A percentile compares a stretch with the other conserved stretches of the same genome.
Evolutionary conservation across 1,140 invertebrate species (phyloP).

Genomic region (Drosophila malerkotliana): DNA sequence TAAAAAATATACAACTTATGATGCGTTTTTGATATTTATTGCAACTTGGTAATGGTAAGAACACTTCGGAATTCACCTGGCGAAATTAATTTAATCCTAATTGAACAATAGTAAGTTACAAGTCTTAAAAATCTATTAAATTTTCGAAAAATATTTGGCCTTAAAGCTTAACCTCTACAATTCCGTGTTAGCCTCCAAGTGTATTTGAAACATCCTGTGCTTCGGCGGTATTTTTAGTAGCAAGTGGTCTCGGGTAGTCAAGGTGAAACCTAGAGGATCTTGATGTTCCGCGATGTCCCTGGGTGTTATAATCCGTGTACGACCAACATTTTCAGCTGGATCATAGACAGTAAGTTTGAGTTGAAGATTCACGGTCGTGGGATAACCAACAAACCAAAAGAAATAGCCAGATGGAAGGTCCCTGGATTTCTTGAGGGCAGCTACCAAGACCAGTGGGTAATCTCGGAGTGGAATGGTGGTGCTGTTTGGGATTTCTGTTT

Average conservation of each 20-base stretch:
- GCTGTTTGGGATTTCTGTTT: background rate
- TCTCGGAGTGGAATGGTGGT: background rate
- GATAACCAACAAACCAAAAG: constrained; percentile 12
- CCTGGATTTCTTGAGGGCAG: background rate
- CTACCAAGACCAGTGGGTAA: constrained; percentile 2
- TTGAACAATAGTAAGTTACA: background rate
- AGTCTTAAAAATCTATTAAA: background rate
- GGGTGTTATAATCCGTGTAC: background rate
- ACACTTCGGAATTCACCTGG: background rate
- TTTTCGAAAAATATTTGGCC: background rate
- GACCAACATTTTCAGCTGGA: background rate
- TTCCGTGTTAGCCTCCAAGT: background rate
- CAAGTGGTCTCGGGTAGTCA: background rate
- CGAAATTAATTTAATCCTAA: background rate
- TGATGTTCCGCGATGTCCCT: background rate
- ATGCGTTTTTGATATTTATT: constrained; percentile 49
- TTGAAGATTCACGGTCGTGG: background rate
- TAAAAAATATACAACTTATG: constrained; percentile 62
- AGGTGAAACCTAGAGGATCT: background rate
- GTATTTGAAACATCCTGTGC: background rate
- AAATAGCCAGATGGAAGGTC: background rate
- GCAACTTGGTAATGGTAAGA: background rate
- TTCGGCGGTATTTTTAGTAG: background rate
- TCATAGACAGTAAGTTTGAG: constrained; percentile 10
- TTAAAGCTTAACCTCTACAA: background rate